These are phyloP conservation scores for Notoglanidium macrostoma DNA, from an alignment of 2,797 vertebrate genomes.

Conservation along the genomic window DNA sequence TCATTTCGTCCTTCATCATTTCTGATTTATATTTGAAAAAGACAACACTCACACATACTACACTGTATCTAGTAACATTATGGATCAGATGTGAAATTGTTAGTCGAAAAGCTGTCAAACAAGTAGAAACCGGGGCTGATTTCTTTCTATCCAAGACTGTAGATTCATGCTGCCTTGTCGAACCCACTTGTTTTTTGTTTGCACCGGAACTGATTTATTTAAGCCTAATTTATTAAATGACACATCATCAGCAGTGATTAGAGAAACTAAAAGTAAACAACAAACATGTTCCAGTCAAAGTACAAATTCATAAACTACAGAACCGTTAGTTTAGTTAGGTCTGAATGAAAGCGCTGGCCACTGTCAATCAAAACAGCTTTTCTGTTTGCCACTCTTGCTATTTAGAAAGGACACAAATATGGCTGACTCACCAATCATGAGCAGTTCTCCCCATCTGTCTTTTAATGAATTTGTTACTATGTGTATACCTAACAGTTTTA, in stretches of 20 bases:
- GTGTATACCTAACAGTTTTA: too few species aligned
- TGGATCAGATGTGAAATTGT: neutral
- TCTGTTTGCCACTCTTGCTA: neutral
- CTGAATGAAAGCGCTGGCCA: neutral
- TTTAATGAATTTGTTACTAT: neutral
- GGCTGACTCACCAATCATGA: neutral
- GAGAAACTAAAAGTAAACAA: neutral
- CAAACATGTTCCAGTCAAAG: neutral
- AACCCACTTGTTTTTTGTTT: neutral
- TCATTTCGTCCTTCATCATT: too few species aligned
- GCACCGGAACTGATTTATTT: neutral
- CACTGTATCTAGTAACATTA: neutral
- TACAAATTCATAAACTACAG: neutral
- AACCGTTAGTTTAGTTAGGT: neutral
- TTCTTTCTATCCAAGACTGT: neutral
- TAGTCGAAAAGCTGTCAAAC: neutral
- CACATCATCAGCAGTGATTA: neutral
- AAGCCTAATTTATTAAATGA: neutral
- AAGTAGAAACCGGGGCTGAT: neutral
- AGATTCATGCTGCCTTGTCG: neutral
- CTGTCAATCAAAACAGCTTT: neutral
- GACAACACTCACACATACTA: neutral
- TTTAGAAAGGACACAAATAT: neutral
- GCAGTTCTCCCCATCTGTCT: neutral
- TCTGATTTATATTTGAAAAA: neutral